Evolutionary conservation across 2,888 invertebrate species (phyloP).

Genomic region (Mystacides longicornis): DNA sequence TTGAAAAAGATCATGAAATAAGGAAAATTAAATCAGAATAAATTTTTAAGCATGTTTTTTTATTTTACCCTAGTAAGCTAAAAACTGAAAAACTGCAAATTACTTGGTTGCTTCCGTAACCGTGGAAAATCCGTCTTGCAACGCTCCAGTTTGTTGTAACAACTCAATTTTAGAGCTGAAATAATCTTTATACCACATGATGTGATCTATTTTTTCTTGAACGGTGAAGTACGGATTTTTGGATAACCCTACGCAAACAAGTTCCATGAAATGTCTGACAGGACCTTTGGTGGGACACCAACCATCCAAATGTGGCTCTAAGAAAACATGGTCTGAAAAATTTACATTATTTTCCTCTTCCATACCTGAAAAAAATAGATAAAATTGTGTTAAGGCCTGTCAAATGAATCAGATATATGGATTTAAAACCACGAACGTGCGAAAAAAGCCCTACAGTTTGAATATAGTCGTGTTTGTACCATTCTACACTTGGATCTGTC

Average conservation of each 20-base stretch:
- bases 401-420: too few species aligned
- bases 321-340: slow-evolving; percentile 92
- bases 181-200: slow-evolving; percentile 87
- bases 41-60: neutral
- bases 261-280: slow-evolving; percentile 93
- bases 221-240: slow-evolving; percentile 90
- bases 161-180: slow-evolving; percentile 74
- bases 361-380: slow-evolving; percentile 45
- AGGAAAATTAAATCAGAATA: neutral
- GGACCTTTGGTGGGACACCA: slow-evolving; percentile 92
- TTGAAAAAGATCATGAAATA: slow-evolving; percentile 3
- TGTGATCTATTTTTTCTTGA: slow-evolving; percentile 79
- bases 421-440: too few species aligned
- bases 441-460: too few species aligned
- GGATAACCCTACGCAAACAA: slow-evolving; percentile 87
- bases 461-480: too few species aligned
- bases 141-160: slow-evolving; percentile 56
- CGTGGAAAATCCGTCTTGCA: slow-evolving; percentile 6
- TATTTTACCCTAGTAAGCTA: slow-evolving; percentile 1
- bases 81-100: neutral
- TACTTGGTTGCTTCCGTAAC: slow-evolving; percentile 5
- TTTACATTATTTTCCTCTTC: slow-evolving; percentile 60
- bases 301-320: slow-evolving; percentile 74
- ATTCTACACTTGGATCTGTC: too few species aligned
- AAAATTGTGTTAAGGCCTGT: too few species aligned